phyloP scores from a whole-genome alignment of 92 coral and sea anemone species.

The Epizoanthus scotinus region DNA sequence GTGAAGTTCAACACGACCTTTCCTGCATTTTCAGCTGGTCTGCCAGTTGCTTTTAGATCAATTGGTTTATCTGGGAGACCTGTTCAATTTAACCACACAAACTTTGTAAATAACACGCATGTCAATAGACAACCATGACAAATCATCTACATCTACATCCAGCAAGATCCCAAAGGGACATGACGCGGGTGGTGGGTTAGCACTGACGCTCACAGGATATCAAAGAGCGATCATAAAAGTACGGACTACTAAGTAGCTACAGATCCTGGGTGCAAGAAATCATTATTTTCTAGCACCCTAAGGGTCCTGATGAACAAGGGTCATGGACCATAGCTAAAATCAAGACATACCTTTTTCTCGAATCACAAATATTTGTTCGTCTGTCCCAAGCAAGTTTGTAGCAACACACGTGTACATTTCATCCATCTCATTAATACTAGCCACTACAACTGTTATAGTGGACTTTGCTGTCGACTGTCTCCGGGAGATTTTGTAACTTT shows the following conservation, averaged over 20 bases:
- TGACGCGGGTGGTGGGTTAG: too few species aligned
- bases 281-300: too few species aligned
- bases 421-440: conserved; percentile 5
- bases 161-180: too few species aligned
- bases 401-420: conserved; percentile 78
- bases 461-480: not conserved
- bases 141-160: too few species aligned
- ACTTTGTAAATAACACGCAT: too few species aligned
- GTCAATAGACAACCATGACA: too few species aligned
- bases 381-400: conserved; percentile 71
- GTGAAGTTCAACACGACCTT: conserved; percentile 69
- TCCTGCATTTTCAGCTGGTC: conserved; percentile 44
- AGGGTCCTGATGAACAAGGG: too few species aligned
- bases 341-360: conserved; percentile 67
- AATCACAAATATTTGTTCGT: conserved; percentile 66
- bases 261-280: too few species aligned
- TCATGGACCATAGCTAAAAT: not conserved
- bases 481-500: not conserved
- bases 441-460: not conserved
- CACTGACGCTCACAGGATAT: too few species aligned
- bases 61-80: conserved; percentile 76
- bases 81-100: not conserved
- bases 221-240: too few species aligned
- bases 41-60: conserved; percentile 44
- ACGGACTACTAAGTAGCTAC: too few species aligned